phyloP scores from a whole-genome alignment of 2,113 vertebrate genomes.

The Petrocephalus zakoni region DNA sequence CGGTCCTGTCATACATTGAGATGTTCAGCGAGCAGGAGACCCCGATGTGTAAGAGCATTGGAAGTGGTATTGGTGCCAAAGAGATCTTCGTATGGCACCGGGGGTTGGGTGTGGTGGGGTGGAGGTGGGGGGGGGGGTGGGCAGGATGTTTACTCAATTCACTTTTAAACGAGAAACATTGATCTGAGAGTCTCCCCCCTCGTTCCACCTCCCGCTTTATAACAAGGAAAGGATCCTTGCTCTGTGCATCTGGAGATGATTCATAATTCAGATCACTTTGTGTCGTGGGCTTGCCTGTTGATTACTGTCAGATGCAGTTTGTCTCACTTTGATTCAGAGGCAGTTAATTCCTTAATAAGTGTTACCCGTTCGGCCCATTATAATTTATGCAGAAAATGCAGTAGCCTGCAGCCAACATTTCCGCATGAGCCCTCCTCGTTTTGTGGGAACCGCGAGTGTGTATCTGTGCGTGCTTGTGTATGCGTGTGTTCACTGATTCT shows the following conservation, averaged over 20 bases:
- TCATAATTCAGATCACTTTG: not conserved
- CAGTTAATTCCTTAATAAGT: not conserved
- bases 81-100: not conserved
- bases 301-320: not conserved
- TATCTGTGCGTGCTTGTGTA: not conserved
- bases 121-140: not conserved
- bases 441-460: not conserved
- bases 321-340: not conserved
- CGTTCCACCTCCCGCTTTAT: not conserved
- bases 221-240: not conserved
- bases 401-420: not conserved
- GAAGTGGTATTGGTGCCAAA: not conserved
- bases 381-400: not conserved
- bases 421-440: too few relatives aligned
- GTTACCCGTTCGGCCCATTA: not conserved
- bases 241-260: not conserved
- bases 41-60: not conserved
- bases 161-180: not conserved
- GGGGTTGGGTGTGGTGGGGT: not conserved
- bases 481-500: not conserved
- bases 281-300: not conserved
- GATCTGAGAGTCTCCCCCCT: not conserved
- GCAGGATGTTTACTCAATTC: not conserved
- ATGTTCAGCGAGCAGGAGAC: slow-evolving; percentile 19
- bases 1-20: slow-evolving; percentile 42